Evolutionary conservation across 2,888 invertebrate genomes (phyloP).

Genomic region (Leptinotarsa haldemani): DNA sequence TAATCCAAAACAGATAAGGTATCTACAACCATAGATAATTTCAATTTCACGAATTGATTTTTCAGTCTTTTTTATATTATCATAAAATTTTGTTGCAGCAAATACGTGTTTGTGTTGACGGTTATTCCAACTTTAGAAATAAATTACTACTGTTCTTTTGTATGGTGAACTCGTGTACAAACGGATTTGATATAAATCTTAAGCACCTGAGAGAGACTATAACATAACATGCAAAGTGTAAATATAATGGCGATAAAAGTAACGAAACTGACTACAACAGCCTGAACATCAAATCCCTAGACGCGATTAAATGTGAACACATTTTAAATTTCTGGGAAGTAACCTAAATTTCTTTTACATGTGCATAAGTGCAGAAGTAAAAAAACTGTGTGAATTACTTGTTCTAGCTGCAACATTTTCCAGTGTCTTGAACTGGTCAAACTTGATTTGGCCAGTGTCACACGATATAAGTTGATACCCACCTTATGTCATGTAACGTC

Average conservation of each 20-base stretch:
- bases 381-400: conserved; percentile 41
- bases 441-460: conserved; percentile 58
- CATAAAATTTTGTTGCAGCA: background rate
- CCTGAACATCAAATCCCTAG: conserved; percentile 8
- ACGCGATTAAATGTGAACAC: conserved; percentile 5
- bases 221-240: background rate
- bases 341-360: conserved; percentile 50
- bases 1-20: no score
- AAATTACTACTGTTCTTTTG: background rate
- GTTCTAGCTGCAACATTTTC: conserved; percentile 51
- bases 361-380: conserved; percentile 42
- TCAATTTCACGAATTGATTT: no score
- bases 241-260: conserved; percentile 3
- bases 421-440: conserved; percentile 58
- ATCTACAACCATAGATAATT: no score
- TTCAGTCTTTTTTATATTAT: background rate
- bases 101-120: no score
- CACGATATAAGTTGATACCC: conserved; percentile 54
- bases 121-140: no score
- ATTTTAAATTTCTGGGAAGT: conserved; percentile 52
- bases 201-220: background rate
- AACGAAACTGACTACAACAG: conserved; percentile 1
- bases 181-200: conserved; percentile 1
- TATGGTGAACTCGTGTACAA: background rate
- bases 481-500: conserved; percentile 53